Base-by-base conservation (phyloP, 2,797 vertebrate species). In the Gastrophryne carolinensis region DNA sequence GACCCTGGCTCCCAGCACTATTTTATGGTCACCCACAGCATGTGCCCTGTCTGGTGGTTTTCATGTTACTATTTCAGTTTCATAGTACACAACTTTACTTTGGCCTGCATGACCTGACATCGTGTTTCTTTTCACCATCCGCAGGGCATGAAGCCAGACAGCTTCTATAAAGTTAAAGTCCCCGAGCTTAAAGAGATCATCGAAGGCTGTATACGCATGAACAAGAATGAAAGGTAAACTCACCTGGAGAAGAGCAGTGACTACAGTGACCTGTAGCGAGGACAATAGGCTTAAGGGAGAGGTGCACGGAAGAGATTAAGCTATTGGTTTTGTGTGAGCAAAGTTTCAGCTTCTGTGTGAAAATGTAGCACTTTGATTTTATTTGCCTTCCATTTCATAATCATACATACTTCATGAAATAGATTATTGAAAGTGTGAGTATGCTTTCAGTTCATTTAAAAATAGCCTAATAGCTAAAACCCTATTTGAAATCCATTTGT, bases 141-240 rank as follows among this genome's bases (percentile, higher is more conserved):
- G 11, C 86, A 98, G 97, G 97, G 97, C 47, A 94, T 96, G 53
- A 99, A 99, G 86, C 97, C 97, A 0, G 95, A 96, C 87, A 98
- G 97, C 81, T 99, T 98, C 91, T 93, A 93, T 91, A 99, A 98
- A 84, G 97, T 99, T 82, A 98, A 96, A 86, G 94, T 98, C 72
- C 95, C 95, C 0, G 96, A 99, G 79, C 92, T 99, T 78, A 98
- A 98, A 87, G 96, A 98, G 89, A 99, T 99, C 83, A 98, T 98
- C 0, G 97, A 98, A 81, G 97, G 97, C 81, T 99, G 97, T 84
- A 99, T 99, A 75, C 96, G 93, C 26, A 98, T 93, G 81, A 91
- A 97, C 89, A 98, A 97, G 83, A 94, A 96, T 0, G 93, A 97
- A 89, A 93, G 97, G 97, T 99, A 68, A 77, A 64, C n/a, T 62